Base-by-base conservation (phyloP, 2,113 vertebrate species). In the Furnarius figulus region DNA sequence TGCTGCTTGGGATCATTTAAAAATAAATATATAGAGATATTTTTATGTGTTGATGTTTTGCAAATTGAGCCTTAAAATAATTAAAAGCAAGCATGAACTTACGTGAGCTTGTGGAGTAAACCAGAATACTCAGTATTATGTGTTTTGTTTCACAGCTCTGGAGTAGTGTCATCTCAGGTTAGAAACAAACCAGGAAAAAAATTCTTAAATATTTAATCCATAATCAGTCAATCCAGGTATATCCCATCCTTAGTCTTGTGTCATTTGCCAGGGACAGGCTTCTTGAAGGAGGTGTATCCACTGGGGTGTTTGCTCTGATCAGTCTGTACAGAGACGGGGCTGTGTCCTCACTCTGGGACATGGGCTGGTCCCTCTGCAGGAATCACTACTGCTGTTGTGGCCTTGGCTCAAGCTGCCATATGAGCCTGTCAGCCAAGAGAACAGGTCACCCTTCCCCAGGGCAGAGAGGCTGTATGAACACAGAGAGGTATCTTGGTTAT, bases 1-100 rank as follows among this genome's bases (percentile, higher is more conserved):
- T 74, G n/a, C 4, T 1, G 2, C 33, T 44, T 65, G 17, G 18
- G 27, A 44, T 56, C 0, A 1, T 50, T 84, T 40, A 33, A 85
- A 52, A 73, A 46, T 47, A 75, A 46, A 46, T 46, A 44, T 3
- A 37, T 37, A 27, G 25, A 83, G 7, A 33, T 77, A 67, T 46
- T 3, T 77, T 83, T 40, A 28, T 62, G 13, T 68, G 14, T 25
- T 61, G 16, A 62, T 80, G 23, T 58, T 86, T 88, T 67, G 52
- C 22, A 88, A 67, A 74, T 47, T 44, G 10, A 88, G 18, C 7
- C 28, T 77, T 55, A 33, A 61, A 65, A 53, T 50, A 67, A 88
- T 74, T 16, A 93, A 76, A 81, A 81, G 47, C 19, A 55, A 22
- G 22, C 16, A 27, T 44, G 20, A 4, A 47, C 27, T 77, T 83